These are phyloP conservation scores for Apodemia zela DNA, from an alignment of 2,888 invertebrate genomes.

Conservation along the genomic window DNA sequence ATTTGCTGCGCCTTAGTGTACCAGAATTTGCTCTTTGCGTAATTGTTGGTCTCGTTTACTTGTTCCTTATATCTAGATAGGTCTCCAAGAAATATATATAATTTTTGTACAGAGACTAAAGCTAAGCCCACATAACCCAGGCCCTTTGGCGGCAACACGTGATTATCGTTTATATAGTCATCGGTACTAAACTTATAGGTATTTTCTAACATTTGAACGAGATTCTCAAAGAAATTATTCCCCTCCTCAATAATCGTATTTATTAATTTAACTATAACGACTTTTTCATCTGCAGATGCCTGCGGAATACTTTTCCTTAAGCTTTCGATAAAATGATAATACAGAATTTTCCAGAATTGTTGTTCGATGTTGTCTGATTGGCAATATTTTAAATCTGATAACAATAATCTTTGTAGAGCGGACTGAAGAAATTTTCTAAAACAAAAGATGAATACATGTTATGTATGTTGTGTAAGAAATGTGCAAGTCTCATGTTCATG, in stretches of 20 bases:
- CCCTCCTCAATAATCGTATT: conserved; percentile 89
- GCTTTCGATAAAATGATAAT: conserved; percentile 92
- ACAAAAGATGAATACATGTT: conserved; percentile 27
- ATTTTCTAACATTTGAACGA: conserved; percentile 86
- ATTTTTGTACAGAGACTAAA: conserved; percentile 91
- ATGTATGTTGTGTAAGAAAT: too few species aligned
- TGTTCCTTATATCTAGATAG: conserved; percentile 94
- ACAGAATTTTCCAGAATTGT: conserved; percentile 94
- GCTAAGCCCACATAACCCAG: conserved; percentile 86
- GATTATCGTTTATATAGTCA: conserved; percentile 81
- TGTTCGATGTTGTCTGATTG: conserved; percentile 93
- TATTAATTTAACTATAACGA: conserved; percentile 83
- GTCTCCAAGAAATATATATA: conserved; percentile 94
- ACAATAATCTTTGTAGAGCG: conserved; percentile 83
- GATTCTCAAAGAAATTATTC: conserved; percentile 86
- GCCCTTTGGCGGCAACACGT: conserved; percentile 81
- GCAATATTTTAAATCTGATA: conserved; percentile 91
- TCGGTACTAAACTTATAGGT: conserved; percentile 87
- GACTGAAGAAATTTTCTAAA: conserved; percentile 82
- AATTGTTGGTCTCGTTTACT: conserved; percentile 89
- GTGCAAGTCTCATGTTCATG: too few species aligned
- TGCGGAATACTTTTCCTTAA: conserved; percentile 85
- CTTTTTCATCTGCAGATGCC: conserved; percentile 81
- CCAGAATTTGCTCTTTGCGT: conserved; percentile 87
- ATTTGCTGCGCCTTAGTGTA: conserved; percentile 96